phyloP scores from a whole-genome alignment of 2,888 invertebrate species.

The Geophilus truncorum region DNA sequence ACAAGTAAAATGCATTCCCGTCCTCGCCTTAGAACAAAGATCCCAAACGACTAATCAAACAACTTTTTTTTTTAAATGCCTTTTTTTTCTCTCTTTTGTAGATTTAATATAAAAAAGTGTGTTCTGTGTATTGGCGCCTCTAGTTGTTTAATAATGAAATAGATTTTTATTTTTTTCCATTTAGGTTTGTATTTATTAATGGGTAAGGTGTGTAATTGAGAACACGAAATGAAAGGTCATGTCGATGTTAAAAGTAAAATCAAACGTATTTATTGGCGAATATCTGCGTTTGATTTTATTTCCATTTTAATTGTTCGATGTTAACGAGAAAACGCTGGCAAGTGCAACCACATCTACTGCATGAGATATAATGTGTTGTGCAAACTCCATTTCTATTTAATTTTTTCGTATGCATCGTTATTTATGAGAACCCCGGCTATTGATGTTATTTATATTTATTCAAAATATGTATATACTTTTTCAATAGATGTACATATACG shows the following conservation, averaged over 20 bases:
- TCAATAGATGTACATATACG: not conserved
- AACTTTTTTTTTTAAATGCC: not conserved
- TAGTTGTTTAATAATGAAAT: constrained; percentile 1
- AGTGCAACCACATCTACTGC: not conserved
- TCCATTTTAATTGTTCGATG: not conserved
- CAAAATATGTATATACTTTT: not conserved
- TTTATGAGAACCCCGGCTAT: constrained; percentile 2
- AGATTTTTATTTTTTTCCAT: constrained; percentile 11
- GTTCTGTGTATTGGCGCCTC: not conserved
- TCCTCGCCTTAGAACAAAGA: not conserved
- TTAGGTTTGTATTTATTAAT: not conserved
- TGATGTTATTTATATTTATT: not conserved
- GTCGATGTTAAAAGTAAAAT: not conserved
- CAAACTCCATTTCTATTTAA: not conserved
- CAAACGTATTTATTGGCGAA: not conserved
- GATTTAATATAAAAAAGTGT: not conserved
- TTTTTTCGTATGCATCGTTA: constrained; percentile 9
- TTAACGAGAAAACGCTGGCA: not conserved
- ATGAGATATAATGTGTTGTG: not conserved
- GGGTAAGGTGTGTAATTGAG: not conserved
- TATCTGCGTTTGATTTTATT: not conserved
- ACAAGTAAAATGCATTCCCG: not conserved
- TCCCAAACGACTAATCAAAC: not conserved
- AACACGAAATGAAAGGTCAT: not conserved
- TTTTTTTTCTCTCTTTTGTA: constrained; percentile 19